A percentile compares a stretch with the other conserved stretches of the same genome.
These are phyloP conservation scores for Embidobia sp. DNA, from an alignment of 2,888 invertebrate genomes.

Conservation along the genomic window DNA sequence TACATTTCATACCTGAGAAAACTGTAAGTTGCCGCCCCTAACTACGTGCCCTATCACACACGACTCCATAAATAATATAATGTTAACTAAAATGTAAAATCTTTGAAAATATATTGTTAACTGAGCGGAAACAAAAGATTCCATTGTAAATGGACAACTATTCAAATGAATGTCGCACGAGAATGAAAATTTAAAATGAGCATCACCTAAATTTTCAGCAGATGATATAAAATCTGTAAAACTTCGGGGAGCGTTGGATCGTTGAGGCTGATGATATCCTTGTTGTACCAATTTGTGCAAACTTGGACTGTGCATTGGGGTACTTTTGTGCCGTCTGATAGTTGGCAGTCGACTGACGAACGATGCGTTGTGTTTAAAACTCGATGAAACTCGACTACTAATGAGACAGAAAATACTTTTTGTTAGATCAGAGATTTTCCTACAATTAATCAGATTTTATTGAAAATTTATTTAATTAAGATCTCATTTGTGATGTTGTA, in stretches of 20 bases:
- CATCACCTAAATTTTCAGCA: conserved; percentile 88
- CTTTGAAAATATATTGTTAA: not conserved
- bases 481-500: no score
- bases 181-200: conserved; percentile 15
- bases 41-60: conserved; percentile 1
- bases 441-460: not conserved
- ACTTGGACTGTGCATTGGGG: conserved; percentile 89
- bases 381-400: conserved; percentile 87
- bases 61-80: conserved; percentile 4
- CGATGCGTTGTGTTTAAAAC: conserved; percentile 96
- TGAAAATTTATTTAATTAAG: no score
- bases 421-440: conserved; percentile 42
- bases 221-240: conserved; percentile 89
- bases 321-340: conserved; percentile 91
- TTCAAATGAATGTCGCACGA: not conserved
- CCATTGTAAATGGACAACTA: not conserved
- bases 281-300: conserved; percentile 83
- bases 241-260: conserved; percentile 82
- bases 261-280: conserved; percentile 78
- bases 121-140: not conserved
- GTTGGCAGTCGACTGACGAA: conserved; percentile 95
- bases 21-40: conserved; percentile 55
- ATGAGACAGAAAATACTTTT: conserved; percentile 45
- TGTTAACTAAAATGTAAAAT: not conserved
- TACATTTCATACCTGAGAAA: conserved; percentile 31